Evolutionary conservation across 1,140 invertebrate genomes (phyloP), one percentile per base, ranked within the genome.

Genomic region (Zaprionus tsacasi): DNA sequence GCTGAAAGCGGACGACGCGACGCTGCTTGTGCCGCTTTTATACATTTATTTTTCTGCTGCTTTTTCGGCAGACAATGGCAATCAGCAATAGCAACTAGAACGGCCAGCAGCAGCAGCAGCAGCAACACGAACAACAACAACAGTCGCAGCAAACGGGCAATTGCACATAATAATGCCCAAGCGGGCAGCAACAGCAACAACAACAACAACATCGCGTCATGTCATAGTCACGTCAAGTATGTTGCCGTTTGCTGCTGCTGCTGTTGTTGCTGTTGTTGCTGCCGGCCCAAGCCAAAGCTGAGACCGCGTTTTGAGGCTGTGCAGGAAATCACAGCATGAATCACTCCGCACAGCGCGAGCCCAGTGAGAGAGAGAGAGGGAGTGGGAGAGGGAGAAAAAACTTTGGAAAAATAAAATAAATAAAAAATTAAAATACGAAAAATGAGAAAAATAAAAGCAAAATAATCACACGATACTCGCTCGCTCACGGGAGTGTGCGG

Each of bases 41-140:
- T 75, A 87, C 82, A 88, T 86, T 88, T 88, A 87, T 87, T 87
- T 87, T 83, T 69, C 60, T 87, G 80, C 70, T 82, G 83, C 83
- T 88, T 87, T 87, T 87, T 87, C 80, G 82, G 83, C 83, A 89
- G 80, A 91, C 86, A 90, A 90, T 90, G 86, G 81, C 87, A 90
- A 88, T 88, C 83, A 88, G 85, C 79, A 88, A 88, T 81, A 88
- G 78, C 83, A 88, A 88, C 83, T 88, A 87, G 83, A 87, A 87
- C 83, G 83, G 78, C 81, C 76, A 79, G 78, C 59, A 78, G 76
- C 64, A 66, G 30, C 58, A 64, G 45, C 55, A 69, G 61, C 81
- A 69, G 70, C 79, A 79, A 33, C 76, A 72, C 0, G 27, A 67
- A n/a, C 60, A 65, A 33, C 56, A 67, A 68, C 81, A 72, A 74